phyloP scores from a whole-genome alignment of 2,888 invertebrate species.

The Autographa gamma region DNA sequence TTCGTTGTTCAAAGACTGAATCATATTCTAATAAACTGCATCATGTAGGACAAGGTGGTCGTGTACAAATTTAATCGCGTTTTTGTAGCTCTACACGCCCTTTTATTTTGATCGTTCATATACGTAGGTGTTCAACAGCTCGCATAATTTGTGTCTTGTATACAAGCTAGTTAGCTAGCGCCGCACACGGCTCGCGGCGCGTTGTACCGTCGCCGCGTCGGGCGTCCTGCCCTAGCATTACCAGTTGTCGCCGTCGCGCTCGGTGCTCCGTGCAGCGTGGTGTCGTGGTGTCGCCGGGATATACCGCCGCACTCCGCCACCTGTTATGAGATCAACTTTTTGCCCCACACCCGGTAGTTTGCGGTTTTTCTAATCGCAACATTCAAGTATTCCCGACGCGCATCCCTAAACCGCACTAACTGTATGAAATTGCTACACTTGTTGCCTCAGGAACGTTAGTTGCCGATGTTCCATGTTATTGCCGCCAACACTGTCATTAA shows the following conservation, averaged over 20 bases:
- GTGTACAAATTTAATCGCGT: conserved; percentile 39
- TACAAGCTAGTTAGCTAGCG: conserved; percentile 16
- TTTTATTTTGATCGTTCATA: conserved; percentile 21
- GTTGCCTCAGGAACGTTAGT: conserved; percentile 62
- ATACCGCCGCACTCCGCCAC: conserved; percentile 65
- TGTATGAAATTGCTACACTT: conserved; percentile 73
- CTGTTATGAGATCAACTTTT: conserved; percentile 74
- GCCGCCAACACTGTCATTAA: conserved; percentile 70
- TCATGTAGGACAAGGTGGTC: conserved; percentile 59
- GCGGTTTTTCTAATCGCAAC: conserved; percentile 74
- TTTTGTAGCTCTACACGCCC: conserved; percentile 41
- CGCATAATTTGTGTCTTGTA: conserved; percentile 17
- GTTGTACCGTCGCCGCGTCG: conserved; percentile 9
- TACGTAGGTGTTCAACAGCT: conserved; percentile 26
- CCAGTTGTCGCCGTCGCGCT: conserved; percentile 41
- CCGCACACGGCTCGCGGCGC: conserved; percentile 11
- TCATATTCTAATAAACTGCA: conserved; percentile 66
- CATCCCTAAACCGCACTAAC: conserved; percentile 78
- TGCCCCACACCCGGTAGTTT: conserved; percentile 67
- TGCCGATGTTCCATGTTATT: conserved; percentile 61
- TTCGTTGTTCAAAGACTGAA: conserved; percentile 48
- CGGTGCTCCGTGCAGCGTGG: conserved; percentile 23
- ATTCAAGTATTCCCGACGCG: conserved; percentile 68
- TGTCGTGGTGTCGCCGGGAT: conserved; percentile 43
- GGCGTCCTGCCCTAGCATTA: conserved; percentile 11